Conservation (phyloP, 1,140 invertebrate species). For the Cydia fagiglandana region DNA sequence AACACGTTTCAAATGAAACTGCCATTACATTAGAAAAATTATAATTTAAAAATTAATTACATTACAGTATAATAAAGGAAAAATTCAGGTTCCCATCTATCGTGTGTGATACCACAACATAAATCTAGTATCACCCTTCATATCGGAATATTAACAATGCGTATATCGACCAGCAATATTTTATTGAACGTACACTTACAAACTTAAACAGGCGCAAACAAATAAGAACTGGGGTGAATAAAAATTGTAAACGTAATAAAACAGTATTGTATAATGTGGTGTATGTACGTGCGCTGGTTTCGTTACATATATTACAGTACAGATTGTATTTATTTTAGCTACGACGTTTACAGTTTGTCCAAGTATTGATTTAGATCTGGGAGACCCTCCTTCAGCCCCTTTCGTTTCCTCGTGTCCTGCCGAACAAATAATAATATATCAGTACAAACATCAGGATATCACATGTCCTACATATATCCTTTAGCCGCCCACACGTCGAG, state of each 20-base stretch:
- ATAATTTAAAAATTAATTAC: slow-evolving; percentile 80
- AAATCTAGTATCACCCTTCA: slow-evolving; percentile 48
- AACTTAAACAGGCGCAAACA: slow-evolving; percentile 45
- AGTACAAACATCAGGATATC: not conserved
- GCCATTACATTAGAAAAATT: slow-evolving; percentile 73
- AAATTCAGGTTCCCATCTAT: slow-evolving; percentile 55
- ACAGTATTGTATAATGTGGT: slow-evolving; percentile 55
- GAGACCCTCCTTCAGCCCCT: slow-evolving; percentile 98
- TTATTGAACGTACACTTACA: slow-evolving; percentile 49
- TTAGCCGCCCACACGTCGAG: no score
- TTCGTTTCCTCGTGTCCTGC: slow-evolving; percentile 97
- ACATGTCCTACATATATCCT: not conserved
- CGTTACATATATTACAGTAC: slow-evolving; percentile 74
- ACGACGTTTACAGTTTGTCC: slow-evolving; percentile 93
- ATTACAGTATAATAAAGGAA: slow-evolving; percentile 74
- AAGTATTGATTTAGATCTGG: slow-evolving; percentile 95
- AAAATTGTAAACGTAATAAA: slow-evolving; percentile 47
- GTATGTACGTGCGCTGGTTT: slow-evolving; percentile 61
- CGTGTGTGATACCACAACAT: slow-evolving; percentile 42
- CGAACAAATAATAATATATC: slow-evolving; percentile 50
- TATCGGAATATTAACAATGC: slow-evolving; percentile 52
- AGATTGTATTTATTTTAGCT: slow-evolving; percentile 63
- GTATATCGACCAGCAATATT: slow-evolving; percentile 52
- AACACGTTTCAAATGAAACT: slow-evolving; percentile 50
- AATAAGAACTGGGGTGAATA: slow-evolving; percentile 38